These are phyloP conservation scores for Heliconius ismenius DNA, from an alignment of 2,888 invertebrate species.

Conservation along the genomic window DNA sequence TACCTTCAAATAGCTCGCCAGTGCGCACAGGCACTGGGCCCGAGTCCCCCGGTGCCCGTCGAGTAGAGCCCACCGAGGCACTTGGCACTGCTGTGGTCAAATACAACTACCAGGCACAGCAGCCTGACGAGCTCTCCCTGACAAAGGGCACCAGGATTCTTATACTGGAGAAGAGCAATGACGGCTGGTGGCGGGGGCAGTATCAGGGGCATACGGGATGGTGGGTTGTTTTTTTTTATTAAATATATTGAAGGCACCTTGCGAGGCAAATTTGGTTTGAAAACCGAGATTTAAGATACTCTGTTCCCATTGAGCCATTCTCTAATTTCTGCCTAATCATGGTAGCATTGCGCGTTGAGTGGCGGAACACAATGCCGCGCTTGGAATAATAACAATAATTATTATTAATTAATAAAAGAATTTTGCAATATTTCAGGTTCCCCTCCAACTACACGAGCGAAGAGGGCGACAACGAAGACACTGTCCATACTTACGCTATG, in stretches of 20 bases:
- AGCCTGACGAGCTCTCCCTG: slow-evolving; percentile 96
- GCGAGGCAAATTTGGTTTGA: too few species aligned
- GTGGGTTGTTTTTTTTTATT: slow-evolving; percentile 51
- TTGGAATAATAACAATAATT: too few species aligned
- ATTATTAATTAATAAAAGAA: neutral
- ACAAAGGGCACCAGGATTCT: slow-evolving; percentile 96
- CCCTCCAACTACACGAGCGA: slow-evolving; percentile 99
- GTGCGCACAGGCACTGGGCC: slow-evolving; percentile 85
- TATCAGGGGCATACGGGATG: slow-evolving; percentile 81
- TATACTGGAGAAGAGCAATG: slow-evolving; percentile 98
- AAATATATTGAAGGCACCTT: too few species aligned
- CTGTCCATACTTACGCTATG: slow-evolving; percentile 95
- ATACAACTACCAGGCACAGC: slow-evolving; percentile 96
- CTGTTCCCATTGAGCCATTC: too few species aligned
- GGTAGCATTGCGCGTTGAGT: too few species aligned
- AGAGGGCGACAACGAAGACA: slow-evolving; percentile 92
- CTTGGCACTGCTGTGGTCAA: slow-evolving; percentile 95
- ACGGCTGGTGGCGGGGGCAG: slow-evolving; percentile 99
- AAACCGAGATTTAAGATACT: too few species aligned
- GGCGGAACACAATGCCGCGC: too few species aligned
- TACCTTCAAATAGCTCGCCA: slow-evolving; percentile 92
- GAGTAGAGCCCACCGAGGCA: slow-evolving; percentile 90
- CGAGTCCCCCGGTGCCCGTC: slow-evolving; percentile 69
- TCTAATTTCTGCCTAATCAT: too few species aligned
- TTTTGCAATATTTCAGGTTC: slow-evolving; percentile 87